A percentile compares a stretch with the other conserved stretches of the same genome.
Evolutionary conservation across 2,113 vertebrate species (phyloP).

Genomic region (Macaca fascicularis): T2T-MFA8v1.1 NC_088388.1:121689001-121689500

Average conservation of each 20-base stretch:
- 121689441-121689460: not conserved
- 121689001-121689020: not conserved
- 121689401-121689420: not conserved
- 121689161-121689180: not conserved
- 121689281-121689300: not conserved
- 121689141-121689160: not conserved
- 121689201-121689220: not conserved
- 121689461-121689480: not conserved
- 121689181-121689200: not conserved
- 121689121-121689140: rapidly evolving
- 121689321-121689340: not conserved
- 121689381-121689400: not conserved
- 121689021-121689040: not conserved
- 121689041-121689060: not conserved
- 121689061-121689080: not conserved
- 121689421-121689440: not conserved
- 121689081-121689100: not conserved
- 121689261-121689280: not conserved
- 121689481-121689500: not conserved
- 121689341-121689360: not conserved
- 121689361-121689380: not conserved
- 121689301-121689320: not conserved
- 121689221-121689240: not conserved
- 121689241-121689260: not conserved
- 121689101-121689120: not conserved